A percentile compares a stretch with the other conserved stretches of the same genome.
phyloP scores from a whole-genome alignment of 2,113 vertebrate genomes.

The Paradoxurus hermaphroditus region DNA sequence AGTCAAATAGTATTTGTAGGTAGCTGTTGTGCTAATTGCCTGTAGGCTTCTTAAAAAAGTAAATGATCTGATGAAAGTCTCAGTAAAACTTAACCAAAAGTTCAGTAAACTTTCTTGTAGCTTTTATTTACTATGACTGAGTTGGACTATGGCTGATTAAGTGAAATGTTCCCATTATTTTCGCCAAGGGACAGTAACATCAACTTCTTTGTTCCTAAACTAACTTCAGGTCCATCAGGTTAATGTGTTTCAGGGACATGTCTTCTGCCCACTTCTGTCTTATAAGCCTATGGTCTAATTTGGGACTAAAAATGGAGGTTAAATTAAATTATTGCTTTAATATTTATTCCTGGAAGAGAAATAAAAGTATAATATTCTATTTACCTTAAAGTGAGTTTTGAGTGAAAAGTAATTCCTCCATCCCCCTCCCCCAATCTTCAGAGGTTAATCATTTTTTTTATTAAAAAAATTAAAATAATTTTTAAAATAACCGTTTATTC shows the following conservation, averaged over 20 bases:
- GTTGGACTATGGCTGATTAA: not conserved
- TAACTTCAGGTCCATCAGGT: not conserved
- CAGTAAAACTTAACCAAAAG: not conserved
- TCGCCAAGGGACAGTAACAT: not conserved
- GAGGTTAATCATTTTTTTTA: not conserved
- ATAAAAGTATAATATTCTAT: not conserved
- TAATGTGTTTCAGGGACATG: not conserved
- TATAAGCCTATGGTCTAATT: not conserved
- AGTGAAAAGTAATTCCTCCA: not conserved
- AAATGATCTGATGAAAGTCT: slow-evolving; percentile 21
- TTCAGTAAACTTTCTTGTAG: not conserved
- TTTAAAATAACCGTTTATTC: too few relatives aligned
- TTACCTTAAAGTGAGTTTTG: not conserved
- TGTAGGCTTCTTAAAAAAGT: not conserved
- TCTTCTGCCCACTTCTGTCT: not conserved
- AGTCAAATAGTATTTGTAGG: not conserved
- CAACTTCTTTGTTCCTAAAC: not conserved
- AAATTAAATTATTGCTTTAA: not conserved
- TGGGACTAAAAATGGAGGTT: not conserved
- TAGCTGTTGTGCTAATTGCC: not conserved
- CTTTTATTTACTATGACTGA: not conserved
- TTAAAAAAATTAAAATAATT: too few relatives aligned
- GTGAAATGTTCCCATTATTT: not conserved
- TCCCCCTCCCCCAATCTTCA: not conserved
- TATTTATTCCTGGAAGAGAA: slow-evolving; percentile 5